Conservation (phyloP, 2,113 vertebrate genomes). For the Oncorhynchus mykiss region DNA sequence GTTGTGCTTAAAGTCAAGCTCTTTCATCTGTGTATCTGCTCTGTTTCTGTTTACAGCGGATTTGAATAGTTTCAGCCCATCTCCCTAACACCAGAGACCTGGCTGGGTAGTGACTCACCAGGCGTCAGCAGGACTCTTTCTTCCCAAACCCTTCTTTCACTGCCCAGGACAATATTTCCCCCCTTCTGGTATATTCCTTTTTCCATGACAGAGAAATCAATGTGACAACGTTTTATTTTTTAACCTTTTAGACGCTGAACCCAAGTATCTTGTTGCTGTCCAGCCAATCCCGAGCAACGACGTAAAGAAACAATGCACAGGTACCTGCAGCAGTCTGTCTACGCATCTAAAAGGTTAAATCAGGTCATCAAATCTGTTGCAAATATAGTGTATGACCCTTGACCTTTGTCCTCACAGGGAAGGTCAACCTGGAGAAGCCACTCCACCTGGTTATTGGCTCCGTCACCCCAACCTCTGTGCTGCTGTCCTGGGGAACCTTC, state of each 20-base stretch:
- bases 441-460: constrained; percentile 88
- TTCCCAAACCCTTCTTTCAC: neutral
- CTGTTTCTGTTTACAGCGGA: neutral
- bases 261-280: constrained; percentile 88
- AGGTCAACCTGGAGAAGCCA: constrained; percentile 82
- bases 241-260: constrained; percentile 82
- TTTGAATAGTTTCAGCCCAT: neutral
- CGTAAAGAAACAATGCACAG: constrained; percentile 90
- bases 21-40: constrained; percentile 34
- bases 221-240: neutral
- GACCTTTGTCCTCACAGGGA: constrained; percentile 67
- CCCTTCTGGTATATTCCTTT: neutral
- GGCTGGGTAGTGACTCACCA: neutral
- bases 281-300: constrained; percentile 81
- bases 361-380: neutral
- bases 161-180: neutral
- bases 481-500: constrained; percentile 89
- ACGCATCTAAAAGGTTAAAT: neutral
- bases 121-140: neutral
- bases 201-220: constrained; percentile 3
- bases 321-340: constrained; percentile 51
- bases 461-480: constrained; percentile 85
- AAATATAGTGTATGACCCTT: constrained; percentile 4
- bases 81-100: neutral
- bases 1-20: constrained; percentile 11